phyloP scores from a whole-genome alignment of 2,888 invertebrate genomes.

The Muschampia staudingeri region DNA sequence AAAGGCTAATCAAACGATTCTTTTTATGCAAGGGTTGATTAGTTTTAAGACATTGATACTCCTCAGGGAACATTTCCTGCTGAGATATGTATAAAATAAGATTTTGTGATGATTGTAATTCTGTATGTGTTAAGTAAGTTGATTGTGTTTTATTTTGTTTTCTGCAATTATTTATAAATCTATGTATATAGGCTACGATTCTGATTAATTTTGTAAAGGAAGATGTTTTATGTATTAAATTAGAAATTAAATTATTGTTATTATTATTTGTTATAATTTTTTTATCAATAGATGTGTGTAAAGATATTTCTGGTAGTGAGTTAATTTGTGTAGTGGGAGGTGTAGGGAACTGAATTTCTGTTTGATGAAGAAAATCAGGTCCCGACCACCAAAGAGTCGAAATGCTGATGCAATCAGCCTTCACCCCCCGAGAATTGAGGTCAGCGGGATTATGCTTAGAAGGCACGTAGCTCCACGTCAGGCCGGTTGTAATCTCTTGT shows the following conservation, averaged over 20 bases:
- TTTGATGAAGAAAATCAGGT: slow-evolving; percentile 29
- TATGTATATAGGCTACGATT: slow-evolving; percentile 31
- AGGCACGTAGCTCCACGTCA: slow-evolving; percentile 42
- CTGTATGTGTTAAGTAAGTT: slow-evolving; percentile 35
- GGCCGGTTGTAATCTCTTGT: slow-evolving; percentile 27
- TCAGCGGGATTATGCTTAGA: slow-evolving; percentile 46
- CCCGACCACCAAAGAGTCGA: slow-evolving; percentile 50
- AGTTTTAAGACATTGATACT: slow-evolving; percentile 33
- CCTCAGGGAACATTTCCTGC: slow-evolving; percentile 45
- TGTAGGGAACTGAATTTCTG: slow-evolving; percentile 37
- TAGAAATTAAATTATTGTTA: slow-evolving; percentile 31
- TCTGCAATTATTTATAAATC: slow-evolving; percentile 45
- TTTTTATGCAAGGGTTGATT: slow-evolving; percentile 40
- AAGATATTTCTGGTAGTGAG: slow-evolving; percentile 11
- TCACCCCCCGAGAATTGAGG: slow-evolving; percentile 46
- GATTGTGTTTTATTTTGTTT: slow-evolving; percentile 31
- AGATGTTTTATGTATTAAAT: slow-evolving; percentile 41
- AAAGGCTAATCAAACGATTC: slow-evolving; percentile 41
- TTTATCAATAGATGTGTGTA: slow-evolving; percentile 23
- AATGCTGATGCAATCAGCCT: slow-evolving; percentile 48
- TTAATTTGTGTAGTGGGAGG: slow-evolving; percentile 17
- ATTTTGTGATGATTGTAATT: slow-evolving; percentile 45
- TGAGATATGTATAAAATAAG: slow-evolving; percentile 43
- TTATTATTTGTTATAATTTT: slow-evolving; percentile 20
- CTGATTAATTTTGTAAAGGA: slow-evolving; percentile 38